These are phyloP conservation scores for Mermis nigrescens DNA, from an alignment of 2,888 invertebrate species.

Conservation along the genomic window DNA sequence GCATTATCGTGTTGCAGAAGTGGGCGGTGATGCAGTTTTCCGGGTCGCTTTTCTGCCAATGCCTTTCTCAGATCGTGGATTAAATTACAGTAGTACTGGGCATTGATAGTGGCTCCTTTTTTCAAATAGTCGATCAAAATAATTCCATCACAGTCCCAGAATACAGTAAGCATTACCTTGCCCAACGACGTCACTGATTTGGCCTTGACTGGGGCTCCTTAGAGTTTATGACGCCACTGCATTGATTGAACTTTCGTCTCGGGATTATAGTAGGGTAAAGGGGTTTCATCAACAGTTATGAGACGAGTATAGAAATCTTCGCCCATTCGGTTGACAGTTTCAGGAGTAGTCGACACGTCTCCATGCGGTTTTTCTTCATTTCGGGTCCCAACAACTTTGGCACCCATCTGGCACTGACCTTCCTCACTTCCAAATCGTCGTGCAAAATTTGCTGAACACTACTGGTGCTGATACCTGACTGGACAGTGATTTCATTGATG, in stretches of 20 bases:
- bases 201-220: neutral
- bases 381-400: neutral
- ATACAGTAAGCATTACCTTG: neutral
- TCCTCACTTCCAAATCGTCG: neutral
- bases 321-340: neutral
- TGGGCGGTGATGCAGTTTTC: neutral
- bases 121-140: no score
- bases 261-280: neutral
- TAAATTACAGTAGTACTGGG: neutral
- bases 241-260: neutral
- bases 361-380: neutral
- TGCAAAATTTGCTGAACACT: neutral
- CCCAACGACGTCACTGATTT: no score
- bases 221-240: neutral
- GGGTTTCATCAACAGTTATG: neutral
- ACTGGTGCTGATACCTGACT: neutral
- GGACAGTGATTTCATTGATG: neutral
- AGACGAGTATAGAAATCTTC: neutral
- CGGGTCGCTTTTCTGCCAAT: neutral
- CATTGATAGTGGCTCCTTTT: no score
- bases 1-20: neutral
- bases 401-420: neutral
- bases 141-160: no score
- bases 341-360: no score
- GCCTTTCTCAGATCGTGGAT: neutral